Evolutionary conservation across 2,797 vertebrate genomes (phyloP), one percentile per base, ranked within the genome.

Genomic region (Gila robusta): DNA sequence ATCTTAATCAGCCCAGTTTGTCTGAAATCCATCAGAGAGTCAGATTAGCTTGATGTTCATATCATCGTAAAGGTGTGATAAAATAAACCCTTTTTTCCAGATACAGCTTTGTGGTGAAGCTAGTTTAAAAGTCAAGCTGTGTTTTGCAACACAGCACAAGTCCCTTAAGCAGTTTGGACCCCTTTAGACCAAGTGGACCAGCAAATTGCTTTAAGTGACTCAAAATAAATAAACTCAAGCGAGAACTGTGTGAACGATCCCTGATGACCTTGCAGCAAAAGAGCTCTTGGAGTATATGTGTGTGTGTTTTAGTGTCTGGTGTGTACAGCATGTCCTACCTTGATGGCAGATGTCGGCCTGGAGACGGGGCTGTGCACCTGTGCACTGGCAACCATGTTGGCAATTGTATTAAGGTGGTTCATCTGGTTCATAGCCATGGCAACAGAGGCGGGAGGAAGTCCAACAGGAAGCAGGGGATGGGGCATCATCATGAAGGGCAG

Each of bases 371-470:
- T 97, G 93, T 98, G 97, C 95, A 98, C 97, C 94, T 98, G 97
- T 41, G 97, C 97, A 6, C 97, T 97, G 23, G 96, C 97, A 16
- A 97, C 97, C 97, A 98, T 98, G 94, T 98, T 98, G 88, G 97
- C 97, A 86, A 98, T 97, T 82, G 97, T 98, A 93, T 94, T 98
- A 93, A 99, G 97, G 93, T 99, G 98, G 95, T 97, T 98, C 98
- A 98, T 99, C 95, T 98, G 98, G 73, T 97, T 98, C 97, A 99
- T 98, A 84, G 98, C 98, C 98, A 98, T 98, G 89, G 98, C 97
- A 52, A 99, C 98, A 1, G 98, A 98, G 4, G 97, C 97, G 0
- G 97, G 98, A 88, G 98, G 98, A 93, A 98, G 95, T 87, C 97
- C 97, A 95, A 98, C 97, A 23, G 98, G 98, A 91, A 99, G 96